Evolutionary conservation across 1,140 invertebrate genomes (phyloP).

Genomic region (Tyrophagus putrescentiae): DNA sequence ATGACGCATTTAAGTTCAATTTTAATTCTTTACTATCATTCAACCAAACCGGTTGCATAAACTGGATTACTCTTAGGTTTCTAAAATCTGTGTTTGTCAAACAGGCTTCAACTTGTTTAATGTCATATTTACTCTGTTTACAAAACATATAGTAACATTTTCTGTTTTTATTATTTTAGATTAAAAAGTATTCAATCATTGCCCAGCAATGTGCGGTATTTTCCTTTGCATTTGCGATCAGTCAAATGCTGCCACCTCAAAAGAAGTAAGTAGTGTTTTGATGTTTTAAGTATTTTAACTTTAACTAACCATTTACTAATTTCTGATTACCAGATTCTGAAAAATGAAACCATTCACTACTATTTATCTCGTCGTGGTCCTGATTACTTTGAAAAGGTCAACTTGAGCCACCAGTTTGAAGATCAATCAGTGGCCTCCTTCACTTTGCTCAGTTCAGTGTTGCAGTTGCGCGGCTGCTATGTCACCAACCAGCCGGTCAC

Average conservation of each 20-base stretch:
- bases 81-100: no score
- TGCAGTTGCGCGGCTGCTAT: constrained; percentile 51
- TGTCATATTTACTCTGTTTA: no score
- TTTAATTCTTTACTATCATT: no score
- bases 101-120: no score
- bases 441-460: constrained; percentile 37
- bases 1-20: no score
- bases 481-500: constrained; percentile 41
- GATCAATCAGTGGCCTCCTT: neutral
- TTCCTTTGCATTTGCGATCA: constrained; percentile 7
- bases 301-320: no score
- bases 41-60: no score
- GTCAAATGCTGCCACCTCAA: neutral
- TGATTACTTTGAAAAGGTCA: neutral
- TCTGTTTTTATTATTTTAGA: no score
- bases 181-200: neutral
- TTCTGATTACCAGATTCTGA: constrained; percentile 16
- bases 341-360: constrained; percentile 20
- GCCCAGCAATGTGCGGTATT: neutral
- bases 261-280: neutral
- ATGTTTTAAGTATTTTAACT: no score
- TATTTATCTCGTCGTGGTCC: constrained; percentile 16
- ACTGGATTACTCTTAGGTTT: no score
- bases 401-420: neutral
- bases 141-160: no score